These are phyloP conservation scores for Zoanthus sansibaricus DNA, from an alignment of 92 coral and sea anemone genomes.

Conservation along the genomic window DNA sequence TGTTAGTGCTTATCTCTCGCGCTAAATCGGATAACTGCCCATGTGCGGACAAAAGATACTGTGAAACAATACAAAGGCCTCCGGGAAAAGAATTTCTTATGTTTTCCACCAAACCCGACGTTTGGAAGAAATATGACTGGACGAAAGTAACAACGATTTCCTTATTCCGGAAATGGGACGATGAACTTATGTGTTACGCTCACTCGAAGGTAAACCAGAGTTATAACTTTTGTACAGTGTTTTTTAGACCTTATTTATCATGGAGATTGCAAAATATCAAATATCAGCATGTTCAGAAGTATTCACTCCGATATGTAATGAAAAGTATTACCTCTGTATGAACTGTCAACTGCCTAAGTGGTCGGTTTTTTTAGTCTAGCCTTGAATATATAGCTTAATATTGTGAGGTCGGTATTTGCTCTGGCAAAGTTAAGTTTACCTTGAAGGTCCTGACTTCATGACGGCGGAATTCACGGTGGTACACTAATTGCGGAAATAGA, in stretches of 20 bases:
- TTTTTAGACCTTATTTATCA: not conserved
- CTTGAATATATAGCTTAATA: no score
- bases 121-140: constrained; percentile 96
- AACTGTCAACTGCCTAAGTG: no score
- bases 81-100: constrained; percentile 90
- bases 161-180: constrained; percentile 93
- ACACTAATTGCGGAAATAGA: not conserved
- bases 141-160: constrained; percentile 87
- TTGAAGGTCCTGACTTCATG: constrained; percentile 26
- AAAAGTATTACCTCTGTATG: no score
- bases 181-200: constrained; percentile 91
- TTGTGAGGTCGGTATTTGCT: not conserved
- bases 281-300: no score
- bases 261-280: not conserved
- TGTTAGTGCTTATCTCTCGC: not conserved
- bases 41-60: constrained; percentile 76
- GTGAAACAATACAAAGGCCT: constrained; percentile 81
- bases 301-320: no score
- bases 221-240: not conserved
- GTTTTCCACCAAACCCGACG: constrained; percentile 82
- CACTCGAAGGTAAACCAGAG: constrained; percentile 77
- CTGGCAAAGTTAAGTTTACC: not conserved
- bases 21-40: constrained; percentile 74
- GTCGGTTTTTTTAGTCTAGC: no score
- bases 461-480: constrained; percentile 41